A percentile compares a stretch with the other conserved stretches of the same genome.
Conservation (phyloP, 2,113 vertebrate genomes). For the Dissostichus mawsoni region DNA sequence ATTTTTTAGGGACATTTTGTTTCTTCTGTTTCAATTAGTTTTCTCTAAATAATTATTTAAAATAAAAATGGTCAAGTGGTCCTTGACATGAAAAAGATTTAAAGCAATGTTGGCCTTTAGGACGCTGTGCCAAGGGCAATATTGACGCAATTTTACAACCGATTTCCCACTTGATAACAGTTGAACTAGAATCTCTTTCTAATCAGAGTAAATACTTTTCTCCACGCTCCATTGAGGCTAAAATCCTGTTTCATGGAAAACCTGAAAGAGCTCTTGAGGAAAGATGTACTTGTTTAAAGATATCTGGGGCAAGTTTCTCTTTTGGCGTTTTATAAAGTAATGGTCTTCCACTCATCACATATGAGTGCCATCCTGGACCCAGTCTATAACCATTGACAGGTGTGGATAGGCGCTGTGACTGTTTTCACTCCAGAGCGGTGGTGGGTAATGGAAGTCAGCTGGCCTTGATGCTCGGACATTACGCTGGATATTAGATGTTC, state of each 20-base stretch:
- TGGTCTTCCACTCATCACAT: conserved; percentile 55
- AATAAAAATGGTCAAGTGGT: neutral
- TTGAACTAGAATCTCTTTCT: conserved; percentile 18
- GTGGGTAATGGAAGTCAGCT: conserved; percentile 70
- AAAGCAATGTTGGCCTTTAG: conserved; percentile 4
- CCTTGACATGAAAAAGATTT: conserved; percentile 4
- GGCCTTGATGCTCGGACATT: conserved; percentile 51
- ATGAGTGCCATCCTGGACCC: conserved; percentile 41
- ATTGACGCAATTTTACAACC: neutral
- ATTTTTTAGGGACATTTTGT: too few species aligned
- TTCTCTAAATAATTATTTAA: too few species aligned
- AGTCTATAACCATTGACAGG: conserved; percentile 65
- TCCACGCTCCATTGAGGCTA: conserved; percentile 8
- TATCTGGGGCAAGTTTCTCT: conserved; percentile 34
- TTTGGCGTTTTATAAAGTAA: conserved; percentile 43
- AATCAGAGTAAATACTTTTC: conserved; percentile 22
- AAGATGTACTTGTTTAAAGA: conserved; percentile 25
- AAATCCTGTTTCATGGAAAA: conserved; percentile 37
- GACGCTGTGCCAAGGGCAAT: neutral
- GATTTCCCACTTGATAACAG: conserved; percentile 42
- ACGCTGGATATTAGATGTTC: conserved; percentile 61
- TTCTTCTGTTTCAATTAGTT: too few species aligned
- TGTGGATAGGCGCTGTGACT: conserved; percentile 53
- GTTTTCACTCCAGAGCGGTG: conserved; percentile 59
- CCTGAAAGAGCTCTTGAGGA: conserved; percentile 30